These are phyloP conservation scores for Dermochelys coriacea DNA, from an alignment of 2,797 vertebrate genomes.

Conservation along the genomic window DNA sequence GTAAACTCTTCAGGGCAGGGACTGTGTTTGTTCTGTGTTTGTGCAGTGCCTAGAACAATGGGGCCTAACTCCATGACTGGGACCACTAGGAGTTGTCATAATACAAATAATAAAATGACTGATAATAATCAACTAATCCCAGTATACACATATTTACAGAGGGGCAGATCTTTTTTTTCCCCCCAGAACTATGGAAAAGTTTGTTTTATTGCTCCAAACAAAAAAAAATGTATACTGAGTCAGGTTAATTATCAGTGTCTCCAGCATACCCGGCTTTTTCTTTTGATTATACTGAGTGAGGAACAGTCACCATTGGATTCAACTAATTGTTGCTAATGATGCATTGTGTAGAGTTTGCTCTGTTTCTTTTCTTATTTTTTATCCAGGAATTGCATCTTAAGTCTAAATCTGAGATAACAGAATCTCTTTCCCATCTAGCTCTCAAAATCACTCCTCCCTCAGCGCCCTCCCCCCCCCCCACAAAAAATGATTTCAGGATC, in stretches of 20 bases:
- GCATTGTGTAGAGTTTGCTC: background rate
- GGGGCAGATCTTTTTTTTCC: background rate
- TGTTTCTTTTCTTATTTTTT: background rate
- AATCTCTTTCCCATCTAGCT: background rate
- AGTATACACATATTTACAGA: background rate
- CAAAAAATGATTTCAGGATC: background rate
- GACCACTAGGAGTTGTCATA: background rate
- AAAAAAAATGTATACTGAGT: background rate
- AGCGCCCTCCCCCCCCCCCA: accelerated
- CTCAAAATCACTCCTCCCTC: background rate
- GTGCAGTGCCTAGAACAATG: accelerated
- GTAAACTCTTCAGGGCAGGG: accelerated
- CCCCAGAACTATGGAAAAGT: background rate
- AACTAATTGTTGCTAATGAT: background rate
- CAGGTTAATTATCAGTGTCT: background rate
- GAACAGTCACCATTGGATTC: background rate
- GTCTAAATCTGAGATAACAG: background rate
- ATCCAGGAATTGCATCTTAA: background rate
- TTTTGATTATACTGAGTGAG: background rate
- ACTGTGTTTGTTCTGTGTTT: background rate
- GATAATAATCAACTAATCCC: background rate
- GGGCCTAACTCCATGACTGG: background rate
- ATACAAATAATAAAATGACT: background rate
- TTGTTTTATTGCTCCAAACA: background rate
- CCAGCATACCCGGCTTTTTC: background rate